Conservation (phyloP, 2,797 vertebrate genomes). For the Anniella stebbinsi region DNA sequence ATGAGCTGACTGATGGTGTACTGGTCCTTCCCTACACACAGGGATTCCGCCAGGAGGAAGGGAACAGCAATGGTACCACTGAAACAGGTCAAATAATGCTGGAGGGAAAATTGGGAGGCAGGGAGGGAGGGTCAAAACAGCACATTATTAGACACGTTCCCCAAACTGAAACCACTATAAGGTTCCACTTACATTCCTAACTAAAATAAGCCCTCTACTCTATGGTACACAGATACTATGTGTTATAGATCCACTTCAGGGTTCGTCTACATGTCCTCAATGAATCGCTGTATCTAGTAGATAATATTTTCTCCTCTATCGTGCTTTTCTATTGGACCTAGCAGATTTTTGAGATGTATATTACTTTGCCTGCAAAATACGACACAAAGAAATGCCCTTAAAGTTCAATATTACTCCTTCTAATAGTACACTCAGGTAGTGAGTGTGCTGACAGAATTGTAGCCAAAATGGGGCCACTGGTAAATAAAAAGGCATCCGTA, state of each 20-base stretch:
- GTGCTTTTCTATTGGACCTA: too few relatives aligned
- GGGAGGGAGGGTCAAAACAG: not conserved
- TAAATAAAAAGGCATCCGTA: not conserved
- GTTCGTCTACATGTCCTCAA: not conserved
- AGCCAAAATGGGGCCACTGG: not conserved
- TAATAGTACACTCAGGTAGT: not conserved
- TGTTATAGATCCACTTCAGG: not conserved
- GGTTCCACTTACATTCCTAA: not conserved
- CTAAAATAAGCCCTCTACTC: not conserved
- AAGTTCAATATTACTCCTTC: not conserved
- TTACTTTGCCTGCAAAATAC: not conserved
- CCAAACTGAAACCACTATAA: not conserved
- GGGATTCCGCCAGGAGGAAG: slow-evolving; percentile 92
- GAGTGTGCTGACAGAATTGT: not conserved
- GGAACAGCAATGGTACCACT: slow-evolving; percentile 95
- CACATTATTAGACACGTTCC: not conserved
- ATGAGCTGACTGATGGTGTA: slow-evolving; percentile 92
- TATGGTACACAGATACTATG: not conserved
- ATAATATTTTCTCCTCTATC: not conserved
- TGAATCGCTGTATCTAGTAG: not conserved
- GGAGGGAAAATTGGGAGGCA: not conserved
- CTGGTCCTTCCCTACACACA: slow-evolving; percentile 94
- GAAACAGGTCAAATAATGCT: slow-evolving; percentile 99
- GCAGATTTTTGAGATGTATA: not conserved
- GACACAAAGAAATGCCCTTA: not conserved